These are phyloP conservation scores for Busseola fusca DNA, from an alignment of 2,888 invertebrate genomes.

Conservation along the genomic window DNA sequence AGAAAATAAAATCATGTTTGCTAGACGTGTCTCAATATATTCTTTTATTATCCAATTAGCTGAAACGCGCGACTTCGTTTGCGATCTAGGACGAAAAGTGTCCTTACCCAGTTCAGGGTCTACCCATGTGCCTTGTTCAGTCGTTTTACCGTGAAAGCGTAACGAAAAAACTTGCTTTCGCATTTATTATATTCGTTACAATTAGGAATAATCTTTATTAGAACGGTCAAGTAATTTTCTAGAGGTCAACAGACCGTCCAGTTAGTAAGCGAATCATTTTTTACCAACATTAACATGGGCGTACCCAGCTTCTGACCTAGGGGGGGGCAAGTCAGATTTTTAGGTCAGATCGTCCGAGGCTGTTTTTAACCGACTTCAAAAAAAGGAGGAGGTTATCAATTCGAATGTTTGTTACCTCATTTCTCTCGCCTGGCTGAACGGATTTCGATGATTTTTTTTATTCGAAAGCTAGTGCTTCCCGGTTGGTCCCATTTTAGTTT, in stretches of 20 bases:
- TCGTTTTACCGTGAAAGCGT: not conserved
- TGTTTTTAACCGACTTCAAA: too few relatives aligned
- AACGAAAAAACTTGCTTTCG: not conserved
- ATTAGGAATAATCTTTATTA: not conserved
- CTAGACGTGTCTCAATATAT: not conserved
- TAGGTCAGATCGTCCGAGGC: too few relatives aligned
- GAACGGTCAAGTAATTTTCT: conserved; percentile 13
- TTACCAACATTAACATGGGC: conserved; percentile 31
- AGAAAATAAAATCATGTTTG: not conserved
- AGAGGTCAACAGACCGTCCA: not conserved
- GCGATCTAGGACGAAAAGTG: not conserved
- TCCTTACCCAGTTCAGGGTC: not conserved
- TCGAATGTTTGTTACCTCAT: too few relatives aligned
- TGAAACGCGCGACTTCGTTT: not conserved
- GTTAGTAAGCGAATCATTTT: conserved; percentile 1
- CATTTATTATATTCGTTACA: not conserved
- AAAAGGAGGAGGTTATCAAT: too few relatives aligned
- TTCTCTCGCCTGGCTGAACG: too few relatives aligned
- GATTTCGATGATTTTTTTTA: too few relatives aligned
- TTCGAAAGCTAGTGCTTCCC: too few relatives aligned
- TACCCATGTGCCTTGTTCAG: not conserved
- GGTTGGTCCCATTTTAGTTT: too few relatives aligned
- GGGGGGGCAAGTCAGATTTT: too few relatives aligned
- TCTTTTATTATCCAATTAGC: not conserved
- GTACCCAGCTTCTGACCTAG: too few relatives aligned